Evolutionary conservation across 2,888 invertebrate genomes (phyloP), one percentile per base, ranked within the genome.

Genomic region (Drosophila peninsularis): DNA sequence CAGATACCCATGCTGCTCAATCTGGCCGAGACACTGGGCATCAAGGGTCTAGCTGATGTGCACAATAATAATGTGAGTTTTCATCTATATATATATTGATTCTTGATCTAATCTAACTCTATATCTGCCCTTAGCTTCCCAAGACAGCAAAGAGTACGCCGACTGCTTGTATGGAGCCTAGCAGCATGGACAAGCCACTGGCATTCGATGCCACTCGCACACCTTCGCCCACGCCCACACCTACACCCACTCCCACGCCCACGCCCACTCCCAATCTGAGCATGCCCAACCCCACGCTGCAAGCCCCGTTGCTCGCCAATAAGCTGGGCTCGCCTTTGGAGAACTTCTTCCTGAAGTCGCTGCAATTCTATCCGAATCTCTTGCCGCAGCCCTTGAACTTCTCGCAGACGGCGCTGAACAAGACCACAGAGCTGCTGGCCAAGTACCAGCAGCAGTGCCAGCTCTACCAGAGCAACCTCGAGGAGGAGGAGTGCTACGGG

Each of bases 21-120:
- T 67, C 94, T 97, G 85, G 97, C 97, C 14, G 96, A 96, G 91
- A 95, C 96, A 4, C 93, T 97, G 68, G 96, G 96, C 88, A 96
- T 97, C 54, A 95, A 96, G 78, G 97, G 97, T 57, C 93, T 97
- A 70, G 96, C 97, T 69, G 95, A 96, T 92, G 95, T 96, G 32
- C 92, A 92, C 53, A 96, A 96, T 84, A 95, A 85, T 57, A 83
- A 95, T 93, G 96, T 97, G 92, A 94, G 89, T 13, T 5, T 11
- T n/a, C 14, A 13, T 21, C 3, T 13, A 34, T 10, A n/a, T 11
- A 19, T 11, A 10, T 14, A 10, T 1, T 41, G 19, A 13, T 6
- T n/a, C 11, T 7, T n/a, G 10, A 17, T 14, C 32, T 5, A 7
- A 21, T n/a, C 7, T 27, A 1, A 9, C 4, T 7, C 0, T 1